Evolutionary conservation across 2,888 invertebrate species (phyloP).

Genomic region (Rhingia campestris): DNA sequence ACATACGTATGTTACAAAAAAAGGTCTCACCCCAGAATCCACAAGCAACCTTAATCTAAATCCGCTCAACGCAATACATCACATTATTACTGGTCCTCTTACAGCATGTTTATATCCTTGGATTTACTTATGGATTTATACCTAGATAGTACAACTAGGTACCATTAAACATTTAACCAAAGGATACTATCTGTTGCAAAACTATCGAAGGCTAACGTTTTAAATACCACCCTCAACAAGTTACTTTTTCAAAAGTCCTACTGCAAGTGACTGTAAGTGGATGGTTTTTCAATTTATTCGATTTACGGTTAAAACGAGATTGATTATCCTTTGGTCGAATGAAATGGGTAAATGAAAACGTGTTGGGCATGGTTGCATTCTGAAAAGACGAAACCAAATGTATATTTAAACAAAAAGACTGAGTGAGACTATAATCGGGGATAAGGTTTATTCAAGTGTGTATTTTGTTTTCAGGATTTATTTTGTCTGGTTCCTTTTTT

Average conservation of each 20-base stretch:
- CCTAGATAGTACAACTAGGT: neutral
- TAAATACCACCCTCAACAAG: conserved; percentile 63
- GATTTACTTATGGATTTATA: neutral
- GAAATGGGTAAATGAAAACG: neutral
- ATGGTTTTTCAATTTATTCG: conserved; percentile 58
- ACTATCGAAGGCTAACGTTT: conserved; percentile 50
- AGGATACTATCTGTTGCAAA: conserved; percentile 21
- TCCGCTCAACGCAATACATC: conserved; percentile 28
- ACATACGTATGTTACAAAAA: neutral
- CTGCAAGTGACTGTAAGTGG: conserved; percentile 34
- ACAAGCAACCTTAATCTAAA: conserved; percentile 55
- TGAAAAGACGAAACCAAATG: neutral
- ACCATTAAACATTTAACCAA: conserved; percentile 34
- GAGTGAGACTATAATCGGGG: conserved; percentile 34
- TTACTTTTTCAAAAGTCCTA: conserved; percentile 20
- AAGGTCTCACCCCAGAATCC: conserved; percentile 11
- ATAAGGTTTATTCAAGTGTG: conserved; percentile 34
- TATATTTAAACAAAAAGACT: conserved; percentile 38
- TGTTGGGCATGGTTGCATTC: conserved; percentile 14
- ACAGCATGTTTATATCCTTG: conserved; percentile 17
- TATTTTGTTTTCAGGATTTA: conserved; percentile 35
- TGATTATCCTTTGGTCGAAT: conserved; percentile 44
- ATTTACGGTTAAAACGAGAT: conserved; percentile 61
- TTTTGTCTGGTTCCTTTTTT: conserved; percentile 10
- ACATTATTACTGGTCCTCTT: conserved; percentile 34